phyloP scores from a whole-genome alignment of 53 echinoderm and acorn worm species.

The Hippasteria phrygiana region DNA sequence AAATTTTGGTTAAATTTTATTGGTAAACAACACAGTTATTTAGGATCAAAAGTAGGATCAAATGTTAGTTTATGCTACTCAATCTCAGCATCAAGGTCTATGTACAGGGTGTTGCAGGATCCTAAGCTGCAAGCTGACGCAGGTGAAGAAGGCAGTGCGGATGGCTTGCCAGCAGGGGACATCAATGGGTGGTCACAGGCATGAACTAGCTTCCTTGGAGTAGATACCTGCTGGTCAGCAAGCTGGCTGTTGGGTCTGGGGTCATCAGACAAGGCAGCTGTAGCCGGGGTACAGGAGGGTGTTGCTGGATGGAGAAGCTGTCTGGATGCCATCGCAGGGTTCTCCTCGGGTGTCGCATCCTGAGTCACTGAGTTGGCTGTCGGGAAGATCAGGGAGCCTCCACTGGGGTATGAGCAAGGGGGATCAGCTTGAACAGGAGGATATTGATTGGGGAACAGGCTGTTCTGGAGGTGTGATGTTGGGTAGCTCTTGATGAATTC shows the following conservation, averaged over 20 bases:
- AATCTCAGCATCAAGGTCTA: conserved; percentile 13
- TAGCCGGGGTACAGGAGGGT: neutral
- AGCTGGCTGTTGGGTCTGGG: neutral
- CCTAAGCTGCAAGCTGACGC: conserved; percentile 9
- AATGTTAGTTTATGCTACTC: neutral
- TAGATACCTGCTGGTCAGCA: neutral
- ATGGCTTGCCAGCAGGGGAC: neutral
- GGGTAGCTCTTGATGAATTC: neutral
- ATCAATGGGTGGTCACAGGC: neutral
- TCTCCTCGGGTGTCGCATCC: neutral
- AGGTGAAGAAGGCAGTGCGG: neutral
- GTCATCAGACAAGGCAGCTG: neutral
- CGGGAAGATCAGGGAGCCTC: neutral
- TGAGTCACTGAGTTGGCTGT: neutral
- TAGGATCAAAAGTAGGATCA: too few species aligned
- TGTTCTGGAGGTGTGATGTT: neutral
- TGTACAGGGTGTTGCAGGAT: conserved; percentile 1
- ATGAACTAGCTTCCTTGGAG: neutral
- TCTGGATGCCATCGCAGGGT: neutral
- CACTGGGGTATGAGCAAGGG: neutral
- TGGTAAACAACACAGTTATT: too few species aligned
- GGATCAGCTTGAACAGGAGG: neutral
- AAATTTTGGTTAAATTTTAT: too few species aligned
- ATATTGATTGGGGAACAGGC: neutral
- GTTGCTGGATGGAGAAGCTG: neutral